Conservation (phyloP, 2,113 vertebrate genomes). For the Tichodroma muraria region DNA sequence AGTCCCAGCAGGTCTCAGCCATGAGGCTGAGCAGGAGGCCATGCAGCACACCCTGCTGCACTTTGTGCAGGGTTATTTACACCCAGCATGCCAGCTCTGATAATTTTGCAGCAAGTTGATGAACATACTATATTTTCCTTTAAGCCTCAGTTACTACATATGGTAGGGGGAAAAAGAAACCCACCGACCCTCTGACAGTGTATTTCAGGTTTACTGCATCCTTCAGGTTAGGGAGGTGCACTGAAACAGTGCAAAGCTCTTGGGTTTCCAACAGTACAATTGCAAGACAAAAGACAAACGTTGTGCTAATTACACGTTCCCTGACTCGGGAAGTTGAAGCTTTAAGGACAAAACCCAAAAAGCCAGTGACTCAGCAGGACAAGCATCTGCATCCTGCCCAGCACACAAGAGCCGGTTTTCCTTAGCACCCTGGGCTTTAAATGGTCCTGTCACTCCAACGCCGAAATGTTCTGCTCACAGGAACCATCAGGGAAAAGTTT, state of each 20-base stretch:
- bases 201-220: background rate
- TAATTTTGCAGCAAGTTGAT: background rate
- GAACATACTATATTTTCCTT: background rate
- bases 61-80: background rate
- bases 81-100: background rate
- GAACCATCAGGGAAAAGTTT: background rate
- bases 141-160: background rate
- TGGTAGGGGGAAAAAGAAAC: fast-evolving
- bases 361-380: background rate
- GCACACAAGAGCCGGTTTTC: fast-evolving
- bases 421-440: background rate
- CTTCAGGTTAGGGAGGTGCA: background rate
- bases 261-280: background rate
- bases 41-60: background rate
- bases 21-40: background rate
- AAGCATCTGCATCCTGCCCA: background rate
- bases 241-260: background rate
- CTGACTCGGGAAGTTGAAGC: background rate
- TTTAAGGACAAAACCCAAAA: background rate
- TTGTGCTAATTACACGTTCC: background rate
- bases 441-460: background rate
- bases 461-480: background rate
- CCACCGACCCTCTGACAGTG: background rate
- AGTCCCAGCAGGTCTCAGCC: no score
- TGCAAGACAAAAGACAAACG: background rate